A percentile compares a stretch with the other conserved stretches of the same genome.
Evolutionary conservation across 2,797 vertebrate species (phyloP).

Genomic region (Sebastolobus altivelis): DNA sequence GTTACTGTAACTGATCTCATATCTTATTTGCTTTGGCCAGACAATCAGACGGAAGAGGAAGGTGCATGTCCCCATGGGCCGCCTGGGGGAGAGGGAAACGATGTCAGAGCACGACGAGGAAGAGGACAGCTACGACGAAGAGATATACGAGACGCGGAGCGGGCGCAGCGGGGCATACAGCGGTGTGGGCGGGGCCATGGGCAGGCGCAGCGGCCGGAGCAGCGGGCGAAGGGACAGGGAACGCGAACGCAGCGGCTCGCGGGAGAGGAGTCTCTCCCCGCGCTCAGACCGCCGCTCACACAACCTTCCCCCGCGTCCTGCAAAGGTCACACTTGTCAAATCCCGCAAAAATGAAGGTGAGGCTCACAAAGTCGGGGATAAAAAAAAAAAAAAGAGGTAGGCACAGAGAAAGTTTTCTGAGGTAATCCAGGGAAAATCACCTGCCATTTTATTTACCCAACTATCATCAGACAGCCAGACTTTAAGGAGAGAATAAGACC

Average conservation of each 20-base stretch:
- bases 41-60: slow-evolving; percentile 98
- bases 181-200: slow-evolving; percentile 85
- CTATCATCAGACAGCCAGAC: slow-evolving; percentile 30
- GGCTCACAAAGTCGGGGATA: slow-evolving; percentile 80
- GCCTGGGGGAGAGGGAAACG: slow-evolving; percentile 91
- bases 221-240: slow-evolving; percentile 80
- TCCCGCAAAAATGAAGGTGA: slow-evolving; percentile 99
- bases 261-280: slow-evolving; percentile 95
- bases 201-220: slow-evolving; percentile 86
- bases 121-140: slow-evolving; percentile 97
- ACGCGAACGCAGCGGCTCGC: slow-evolving; percentile 91
- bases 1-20: slow-evolving; percentile 10
- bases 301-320: slow-evolving; percentile 93
- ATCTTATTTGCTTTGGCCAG: slow-evolving; percentile 75
- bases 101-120: slow-evolving; percentile 96
- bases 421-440: slow-evolving; percentile 30
- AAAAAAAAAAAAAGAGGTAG: neutral
- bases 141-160: slow-evolving; percentile 90
- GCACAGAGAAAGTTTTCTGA: neutral
- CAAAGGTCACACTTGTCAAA: slow-evolving; percentile 97
- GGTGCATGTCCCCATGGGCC: slow-evolving; percentile 93
- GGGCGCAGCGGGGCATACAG: slow-evolving; percentile 87
- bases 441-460: slow-evolving; percentile 27
- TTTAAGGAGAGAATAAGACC: slow-evolving; percentile 59
- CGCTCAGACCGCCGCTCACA: slow-evolving; percentile 93